phyloP scores from a whole-genome alignment of 1,140 invertebrate species.

The Drosophila varians region DNA sequence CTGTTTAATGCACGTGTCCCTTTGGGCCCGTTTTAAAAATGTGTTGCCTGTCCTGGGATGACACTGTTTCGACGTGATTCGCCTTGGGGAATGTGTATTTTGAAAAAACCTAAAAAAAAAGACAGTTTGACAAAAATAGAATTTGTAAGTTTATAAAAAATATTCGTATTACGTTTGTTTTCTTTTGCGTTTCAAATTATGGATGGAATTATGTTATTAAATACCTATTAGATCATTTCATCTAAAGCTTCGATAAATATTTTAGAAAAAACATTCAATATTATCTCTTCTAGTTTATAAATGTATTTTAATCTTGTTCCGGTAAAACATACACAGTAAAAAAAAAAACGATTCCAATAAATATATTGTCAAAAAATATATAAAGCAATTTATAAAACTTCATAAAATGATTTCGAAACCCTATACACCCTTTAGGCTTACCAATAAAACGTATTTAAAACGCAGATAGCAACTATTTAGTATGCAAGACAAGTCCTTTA shows the following conservation, averaged over 20 bases:
- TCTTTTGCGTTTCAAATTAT: too few relatives aligned
- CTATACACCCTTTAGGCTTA: not conserved
- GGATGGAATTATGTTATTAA: too few relatives aligned
- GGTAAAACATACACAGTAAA: too few relatives aligned
- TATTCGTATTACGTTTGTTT: not conserved
- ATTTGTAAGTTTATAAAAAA: not conserved
- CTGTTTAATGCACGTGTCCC: conserved; percentile 80
- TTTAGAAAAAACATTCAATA: too few relatives aligned
- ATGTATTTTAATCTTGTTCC: too few relatives aligned
- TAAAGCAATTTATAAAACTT: too few relatives aligned
- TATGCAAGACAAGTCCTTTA: conserved; percentile 60
- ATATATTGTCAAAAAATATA: too few relatives aligned
- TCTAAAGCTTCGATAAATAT: not conserved
- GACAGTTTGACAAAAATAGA: not conserved
- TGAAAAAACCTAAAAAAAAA: conserved; percentile 2
- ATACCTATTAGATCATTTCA: too few relatives aligned
- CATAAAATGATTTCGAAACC: too few relatives aligned
- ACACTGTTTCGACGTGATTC: conserved; percentile 61
- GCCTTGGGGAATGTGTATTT: conserved; percentile 33
- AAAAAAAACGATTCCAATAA: too few relatives aligned
- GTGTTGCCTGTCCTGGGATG: conserved; percentile 56
- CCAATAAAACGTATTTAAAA: not conserved
- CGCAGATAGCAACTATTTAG: conserved; percentile 47
- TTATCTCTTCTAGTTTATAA: too few relatives aligned
- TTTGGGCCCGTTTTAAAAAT: conserved; percentile 73